Percentiles rank a stretch among this genome's conserved stretches.
Conservation (phyloP, 2,113 vertebrate genomes). For the Caretta caretta region DNA sequence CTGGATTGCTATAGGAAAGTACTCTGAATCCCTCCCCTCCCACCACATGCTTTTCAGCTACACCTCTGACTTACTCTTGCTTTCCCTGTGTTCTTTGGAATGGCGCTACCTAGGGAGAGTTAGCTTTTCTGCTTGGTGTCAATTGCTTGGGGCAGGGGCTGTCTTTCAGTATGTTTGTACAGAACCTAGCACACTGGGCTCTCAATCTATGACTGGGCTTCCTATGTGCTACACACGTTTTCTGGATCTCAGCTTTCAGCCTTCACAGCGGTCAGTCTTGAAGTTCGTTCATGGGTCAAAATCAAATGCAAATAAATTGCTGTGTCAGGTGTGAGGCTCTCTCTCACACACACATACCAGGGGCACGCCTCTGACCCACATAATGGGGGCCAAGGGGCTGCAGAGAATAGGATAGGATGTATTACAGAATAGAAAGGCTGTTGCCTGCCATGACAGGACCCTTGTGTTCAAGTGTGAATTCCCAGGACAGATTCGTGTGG, state of each 20-base stretch:
- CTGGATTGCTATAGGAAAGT: neutral
- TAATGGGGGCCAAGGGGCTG: neutral
- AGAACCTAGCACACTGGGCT: neutral
- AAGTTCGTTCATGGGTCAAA: neutral
- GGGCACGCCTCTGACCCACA: neutral
- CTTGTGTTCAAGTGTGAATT: neutral
- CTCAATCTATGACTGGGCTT: too few relatives aligned
- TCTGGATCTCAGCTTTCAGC: neutral
- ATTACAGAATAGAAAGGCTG: neutral
- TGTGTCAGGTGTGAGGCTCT: neutral
- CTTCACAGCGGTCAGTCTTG: neutral
- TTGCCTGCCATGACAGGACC: neutral
- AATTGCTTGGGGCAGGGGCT: neutral
- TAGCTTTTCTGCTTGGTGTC: neutral
- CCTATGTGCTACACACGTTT: neutral
- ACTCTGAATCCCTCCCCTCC: neutral
- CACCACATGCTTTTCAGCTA: neutral
- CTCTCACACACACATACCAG: neutral
- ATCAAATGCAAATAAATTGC: neutral
- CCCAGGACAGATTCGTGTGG: neutral
- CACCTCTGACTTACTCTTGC: neutral
- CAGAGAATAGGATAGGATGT: neutral
- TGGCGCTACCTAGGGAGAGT: neutral
- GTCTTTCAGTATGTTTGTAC: neutral
- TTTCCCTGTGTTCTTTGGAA: neutral